Evolutionary conservation across 2,888 invertebrate species (phyloP).

Genomic region (Plebejus melissa): DNA sequence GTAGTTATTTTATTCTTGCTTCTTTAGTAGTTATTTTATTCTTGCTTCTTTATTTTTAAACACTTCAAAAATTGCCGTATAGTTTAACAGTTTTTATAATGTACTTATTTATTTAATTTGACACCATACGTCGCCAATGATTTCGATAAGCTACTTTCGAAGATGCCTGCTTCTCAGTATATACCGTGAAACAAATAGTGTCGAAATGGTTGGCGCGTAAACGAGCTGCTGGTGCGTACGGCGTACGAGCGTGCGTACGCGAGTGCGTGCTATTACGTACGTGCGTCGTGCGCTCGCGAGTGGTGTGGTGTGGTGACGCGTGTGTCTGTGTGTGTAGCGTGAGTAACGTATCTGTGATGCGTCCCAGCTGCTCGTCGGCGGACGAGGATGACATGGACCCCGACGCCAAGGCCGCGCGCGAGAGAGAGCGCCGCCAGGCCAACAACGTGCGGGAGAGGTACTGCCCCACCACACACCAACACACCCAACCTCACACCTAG

Average conservation of each 20-base stretch:
- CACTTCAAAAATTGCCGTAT: not conserved
- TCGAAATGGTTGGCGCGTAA: not conserved
- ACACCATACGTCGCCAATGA: not conserved
- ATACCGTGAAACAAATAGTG: not conserved
- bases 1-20: no score
- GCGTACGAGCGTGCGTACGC: not conserved
- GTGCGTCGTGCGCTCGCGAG: constrained; percentile 30
- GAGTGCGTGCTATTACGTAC: not conserved
- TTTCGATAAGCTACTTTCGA: not conserved
- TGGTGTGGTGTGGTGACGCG: constrained; percentile 31
- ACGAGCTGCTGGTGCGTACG: constrained; percentile 1
- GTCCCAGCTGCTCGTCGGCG: constrained; percentile 86
- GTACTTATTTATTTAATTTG: not conserved
- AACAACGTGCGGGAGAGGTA: constrained; percentile 99
- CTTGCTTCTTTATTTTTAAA: not conserved
- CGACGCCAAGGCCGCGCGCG: constrained; percentile 94
- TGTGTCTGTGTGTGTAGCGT: constrained; percentile 30
- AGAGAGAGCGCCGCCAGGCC: constrained; percentile 96
- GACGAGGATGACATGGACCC: constrained; percentile 90
- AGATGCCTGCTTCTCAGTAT: not conserved
- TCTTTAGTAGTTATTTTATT: no score
- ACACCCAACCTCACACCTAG: constrained; percentile 24
- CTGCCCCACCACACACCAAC: constrained; percentile 38
- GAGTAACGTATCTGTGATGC: constrained; percentile 29
- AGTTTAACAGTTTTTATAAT: not conserved